Base-by-base conservation (phyloP, 2,888 invertebrate species). In the Drosophila lacicola region DNA sequence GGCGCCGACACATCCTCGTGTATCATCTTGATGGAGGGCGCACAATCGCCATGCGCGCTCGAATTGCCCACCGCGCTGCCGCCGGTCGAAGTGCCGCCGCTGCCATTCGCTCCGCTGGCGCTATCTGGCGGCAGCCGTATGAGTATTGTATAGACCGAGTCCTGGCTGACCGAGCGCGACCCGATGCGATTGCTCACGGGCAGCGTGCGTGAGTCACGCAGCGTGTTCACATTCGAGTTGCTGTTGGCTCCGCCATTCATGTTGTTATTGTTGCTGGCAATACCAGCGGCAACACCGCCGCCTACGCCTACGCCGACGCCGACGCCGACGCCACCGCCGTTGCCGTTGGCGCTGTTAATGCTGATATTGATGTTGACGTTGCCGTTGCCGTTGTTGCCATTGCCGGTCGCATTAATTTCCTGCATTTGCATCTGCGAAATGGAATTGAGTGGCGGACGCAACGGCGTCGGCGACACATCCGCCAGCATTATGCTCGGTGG, bases 111-210 rank as follows among this genome's bases (percentile, higher is more conserved):
- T 5, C 94, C 93, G 54, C 74, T 89, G 9, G 89, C 91, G 25
- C 92, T 91, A 67, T 94, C 94, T 62, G 95, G 94, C 17, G 98
- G 97, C 81, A 98, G 93, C 86, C 96, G 94, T 88, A 98, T 98
- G 74, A 98, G 93, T 90, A 98, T 98, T 65, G 98, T 98, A 93
- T 98, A 98, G 45, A 98, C 97, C 39, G 95, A 95, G 88, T 96
- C 96, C 78, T 95, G 95, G 55, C 95, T 95, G 10, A 94, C 94
- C 14, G 95, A 94, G 71, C 94, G 93, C 47, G 94, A 93, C 74
- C 84, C 85, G 34, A 91, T 90, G 84, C 95, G 94, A 84, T 95
- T 94, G 79, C 94, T 94, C 11, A 85, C 91, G 19, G 95, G 95
- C 66, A 95, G 91, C 60, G 95, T 95, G 69, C 95, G 94, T 71